phyloP scores from a whole-genome alignment of 2,797 vertebrate species.

The Tenualosa thibaudeaui region DNA sequence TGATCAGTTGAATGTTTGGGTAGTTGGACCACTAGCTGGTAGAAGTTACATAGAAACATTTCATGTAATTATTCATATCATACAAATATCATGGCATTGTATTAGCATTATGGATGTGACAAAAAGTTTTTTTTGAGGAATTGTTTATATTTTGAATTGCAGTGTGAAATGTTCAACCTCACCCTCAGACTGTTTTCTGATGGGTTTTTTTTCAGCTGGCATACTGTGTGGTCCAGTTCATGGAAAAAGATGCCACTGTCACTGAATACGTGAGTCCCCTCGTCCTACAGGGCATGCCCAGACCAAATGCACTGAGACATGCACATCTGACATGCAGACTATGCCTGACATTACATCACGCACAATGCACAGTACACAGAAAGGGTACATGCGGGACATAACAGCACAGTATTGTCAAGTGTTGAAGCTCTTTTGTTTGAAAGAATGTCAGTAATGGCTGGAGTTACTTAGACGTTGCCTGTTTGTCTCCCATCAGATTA shows the following conservation, averaged over 20 bases:
- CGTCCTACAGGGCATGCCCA: neutral
- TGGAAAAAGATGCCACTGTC: conserved; percentile 92
- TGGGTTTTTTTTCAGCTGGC: conserved; percentile 76
- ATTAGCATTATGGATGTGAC: too few species aligned
- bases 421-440: neutral
- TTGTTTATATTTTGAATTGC: too few species aligned
- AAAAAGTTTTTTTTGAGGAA: too few species aligned
- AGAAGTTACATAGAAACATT: neutral
- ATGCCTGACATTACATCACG: neutral
- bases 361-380: neutral
- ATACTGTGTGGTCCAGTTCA: conserved; percentile 93
- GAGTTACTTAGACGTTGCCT: too few species aligned
- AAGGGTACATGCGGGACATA: neutral
- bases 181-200: conserved; percentile 3
- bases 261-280: conserved; percentile 86
- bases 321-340: neutral
- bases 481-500: conserved; percentile 74
- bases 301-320: neutral
- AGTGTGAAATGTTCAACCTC: neutral
- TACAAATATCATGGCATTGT: too few species aligned
- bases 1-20: too few species aligned
- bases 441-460: conserved; percentile 11
- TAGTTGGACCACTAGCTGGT: too few species aligned
- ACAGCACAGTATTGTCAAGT: neutral
- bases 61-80: neutral